Evolutionary conservation across 1,140 invertebrate species (phyloP), one percentile per base, ranked within the genome.

Genomic region (Trichonephila clavata): DNA sequence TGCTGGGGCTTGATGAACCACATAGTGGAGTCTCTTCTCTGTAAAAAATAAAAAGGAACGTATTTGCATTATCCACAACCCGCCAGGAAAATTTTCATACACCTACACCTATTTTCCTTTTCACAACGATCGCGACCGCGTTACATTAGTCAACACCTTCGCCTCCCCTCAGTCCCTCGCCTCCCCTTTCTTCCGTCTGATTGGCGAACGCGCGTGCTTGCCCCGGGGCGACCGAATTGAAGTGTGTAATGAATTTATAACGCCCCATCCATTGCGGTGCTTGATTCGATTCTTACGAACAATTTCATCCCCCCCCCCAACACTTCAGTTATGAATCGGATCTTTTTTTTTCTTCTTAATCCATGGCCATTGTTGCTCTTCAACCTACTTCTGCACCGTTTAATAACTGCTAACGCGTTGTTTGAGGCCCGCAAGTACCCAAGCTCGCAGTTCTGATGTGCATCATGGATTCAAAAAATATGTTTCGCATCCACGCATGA

Each of bases 21-120:
- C 43, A 50, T 5, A 43, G 84, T 43, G 86, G 20, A 18, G 61
- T 39, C 60, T 63, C 86, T 63, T 60, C 63, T 60, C 6, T 24
- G 68, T 13, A 32, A 32, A 77, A 77, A 77, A 77, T 32, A 77
- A 32, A 77, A 71, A 65, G 24, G 68, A 77, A 84, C 77, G 27
- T 92, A 92, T 92, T 92, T 92, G 91, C 91, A 92, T 92, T 92
- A 92, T 86, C 91, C 91, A 80, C 43, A 89, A 60, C 87, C 57
- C 68, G 27, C 84, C 24, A 86, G 84, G 39, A 80, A 90, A 77
- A 77, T 90, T 90, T 90, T n/a, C 61, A 20, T 4, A 84, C 81
- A 77, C 65, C 77, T 60, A 65, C 60, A 43, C 59, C 59, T 61
- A 27, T n/a, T 50, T 71, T 89, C 71, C 87, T 89, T 89, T 89